Evolutionary conservation across 2,113 vertebrate genomes (phyloP), one percentile per base, ranked within the genome.

Genomic region (Mixornis gularis): DNA sequence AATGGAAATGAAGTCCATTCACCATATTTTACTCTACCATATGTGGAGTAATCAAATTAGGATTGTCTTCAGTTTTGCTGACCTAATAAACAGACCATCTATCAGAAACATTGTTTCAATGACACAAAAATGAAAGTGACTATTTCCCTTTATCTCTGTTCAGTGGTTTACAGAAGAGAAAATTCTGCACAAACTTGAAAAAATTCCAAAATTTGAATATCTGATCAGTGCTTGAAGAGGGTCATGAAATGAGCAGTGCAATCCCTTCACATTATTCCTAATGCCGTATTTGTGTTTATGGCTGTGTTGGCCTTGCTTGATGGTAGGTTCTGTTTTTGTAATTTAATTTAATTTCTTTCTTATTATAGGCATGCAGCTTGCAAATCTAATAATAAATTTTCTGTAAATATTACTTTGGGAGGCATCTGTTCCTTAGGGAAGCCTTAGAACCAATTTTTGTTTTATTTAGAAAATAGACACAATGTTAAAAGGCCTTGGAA

Each of bases 331-430:
- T 94, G 82, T 5, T 77, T 93, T 62, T 90, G n/a, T 65, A 85
- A 65, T 84, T 56, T 79, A 56, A 91, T 87, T 62, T 55, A 13
- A 78, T 90, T 92, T 87, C 6, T 87, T 87, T 43, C 60, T 85
- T 80, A 48, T 91, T 80, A 64, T 52, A 78, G 69, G 17, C 76
- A 59, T 7, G 5, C 48, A 55, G 72, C 69, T 90, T 87, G 32
- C 52, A 83, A 93, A 93, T 95, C 68, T 83, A 95, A 93, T 94
- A 72, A 91, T 78, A 90, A 36, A 60, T 83, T 90, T 82, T 78
- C 65, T 78, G 72, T 84, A 88, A 78, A 73, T 88, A 62, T 60
- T 88, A 55, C 55, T 88, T 73, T 68, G 64, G 60, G 69, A 90
- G 85, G 19, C 85, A 78, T 78, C 90, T 93, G 83, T 78, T 91